Evolutionary conservation across 2,113 vertebrate genomes (phyloP).

Genomic region (Bungarus multicinctus): DNA sequence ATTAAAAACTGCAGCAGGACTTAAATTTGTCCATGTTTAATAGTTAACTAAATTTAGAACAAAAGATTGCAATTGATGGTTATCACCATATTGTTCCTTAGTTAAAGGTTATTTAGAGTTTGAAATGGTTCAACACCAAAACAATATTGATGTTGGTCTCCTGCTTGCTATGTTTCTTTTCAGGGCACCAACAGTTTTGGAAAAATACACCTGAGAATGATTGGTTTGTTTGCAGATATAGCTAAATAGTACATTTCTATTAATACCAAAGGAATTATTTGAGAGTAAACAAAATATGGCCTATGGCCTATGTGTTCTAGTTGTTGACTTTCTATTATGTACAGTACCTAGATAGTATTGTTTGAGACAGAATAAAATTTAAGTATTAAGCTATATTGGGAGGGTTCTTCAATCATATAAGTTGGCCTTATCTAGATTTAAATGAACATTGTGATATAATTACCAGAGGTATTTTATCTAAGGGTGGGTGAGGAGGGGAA

Average conservation of each 20-base stretch:
- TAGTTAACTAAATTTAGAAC: not conserved
- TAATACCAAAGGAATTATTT: not conserved
- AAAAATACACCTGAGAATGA: not conserved
- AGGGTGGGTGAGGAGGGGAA: not conserved
- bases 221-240: not conserved
- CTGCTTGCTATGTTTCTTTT: not conserved
- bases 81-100: not conserved
- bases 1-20: not conserved
- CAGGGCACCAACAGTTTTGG: not conserved
- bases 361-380: not conserved
- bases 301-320: not conserved
- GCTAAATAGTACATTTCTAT: not conserved
- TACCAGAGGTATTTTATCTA: not conserved
- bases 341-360: not conserved
- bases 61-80: slow-evolving; percentile 2
- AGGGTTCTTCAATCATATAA: not conserved
- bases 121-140: not conserved
- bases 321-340: not conserved
- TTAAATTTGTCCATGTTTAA: slow-evolving; percentile 22
- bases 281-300: not conserved
- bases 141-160: not conserved
- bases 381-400: not conserved
- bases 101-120: not conserved
- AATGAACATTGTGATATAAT: not conserved
- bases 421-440: not conserved